phyloP scores from a whole-genome alignment of 2,888 invertebrate genomes.

The Hirudinaria manillensis region DNA sequence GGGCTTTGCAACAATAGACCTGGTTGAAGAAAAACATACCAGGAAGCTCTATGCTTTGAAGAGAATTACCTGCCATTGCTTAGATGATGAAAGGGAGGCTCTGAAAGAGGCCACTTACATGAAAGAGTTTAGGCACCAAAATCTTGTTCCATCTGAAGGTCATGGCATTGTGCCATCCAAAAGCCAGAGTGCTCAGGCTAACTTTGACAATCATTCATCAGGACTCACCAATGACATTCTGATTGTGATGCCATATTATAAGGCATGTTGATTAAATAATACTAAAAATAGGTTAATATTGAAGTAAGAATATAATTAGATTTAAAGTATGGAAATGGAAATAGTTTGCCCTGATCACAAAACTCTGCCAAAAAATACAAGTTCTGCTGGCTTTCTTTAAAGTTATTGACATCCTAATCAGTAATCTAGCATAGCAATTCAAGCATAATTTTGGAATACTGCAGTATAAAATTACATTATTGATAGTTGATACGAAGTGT shows the following conservation, averaged over 20 bases:
- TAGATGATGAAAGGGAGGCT: conserved; percentile 67
- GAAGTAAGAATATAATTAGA: not conserved
- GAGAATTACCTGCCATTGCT: conserved; percentile 72
- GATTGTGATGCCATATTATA: conserved; percentile 70
- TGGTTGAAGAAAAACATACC: conserved; percentile 66
- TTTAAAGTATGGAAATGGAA: no score
- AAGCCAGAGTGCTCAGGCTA: conserved; percentile 15
- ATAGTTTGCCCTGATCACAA: no score
- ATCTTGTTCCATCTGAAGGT: conserved; percentile 69
- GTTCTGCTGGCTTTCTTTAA: no score
- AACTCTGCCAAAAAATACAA: no score
- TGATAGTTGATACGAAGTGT: no score
- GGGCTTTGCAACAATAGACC: conserved; percentile 73
- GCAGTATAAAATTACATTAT: no score
- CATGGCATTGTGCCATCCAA: conserved; percentile 57
- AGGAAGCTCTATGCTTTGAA: conserved; percentile 70
- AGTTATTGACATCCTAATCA: no score
- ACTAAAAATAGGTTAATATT: not conserved
- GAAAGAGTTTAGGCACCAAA: conserved; percentile 66
- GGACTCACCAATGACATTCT: conserved; percentile 63
- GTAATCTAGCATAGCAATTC: no score
- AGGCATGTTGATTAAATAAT: conserved; percentile 51
- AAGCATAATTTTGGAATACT: no score
- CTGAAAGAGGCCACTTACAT: conserved; percentile 70
- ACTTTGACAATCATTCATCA: conserved; percentile 35